Conservation (phyloP, 2,113 vertebrate genomes). For the Dryoscopus gambensis region DNA sequence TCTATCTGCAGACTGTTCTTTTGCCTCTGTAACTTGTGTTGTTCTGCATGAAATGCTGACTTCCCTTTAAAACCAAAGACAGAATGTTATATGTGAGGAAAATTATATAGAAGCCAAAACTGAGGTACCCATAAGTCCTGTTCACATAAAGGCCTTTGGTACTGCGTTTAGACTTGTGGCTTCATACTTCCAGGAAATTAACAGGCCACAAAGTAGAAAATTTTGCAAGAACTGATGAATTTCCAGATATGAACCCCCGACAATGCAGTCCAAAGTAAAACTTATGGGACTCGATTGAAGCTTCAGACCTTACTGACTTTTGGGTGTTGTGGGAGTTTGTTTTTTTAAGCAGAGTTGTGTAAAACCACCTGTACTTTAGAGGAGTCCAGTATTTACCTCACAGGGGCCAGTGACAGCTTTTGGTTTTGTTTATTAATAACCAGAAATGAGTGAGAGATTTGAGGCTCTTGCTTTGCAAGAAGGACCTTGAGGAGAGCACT, state of each 20-base stretch:
- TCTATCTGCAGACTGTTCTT: not conserved
- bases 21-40: not conserved
- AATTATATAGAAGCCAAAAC: not conserved
- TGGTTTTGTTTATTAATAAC: not conserved
- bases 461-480: not conserved
- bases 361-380: not conserved
- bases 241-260: not conserved
- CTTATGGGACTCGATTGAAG: no score
- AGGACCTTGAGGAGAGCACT: not conserved
- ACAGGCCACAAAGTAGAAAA: not conserved
- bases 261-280: not conserved
- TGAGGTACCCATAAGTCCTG: not conserved
- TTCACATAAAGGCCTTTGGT: not conserved
- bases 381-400: not conserved
- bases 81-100: not conserved
- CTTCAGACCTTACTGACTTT: not conserved
- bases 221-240: not conserved
- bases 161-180: not conserved
- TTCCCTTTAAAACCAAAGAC: not conserved
- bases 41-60: not conserved
- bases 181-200: not conserved
- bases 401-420: not conserved
- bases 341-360: not conserved
- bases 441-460: not conserved
- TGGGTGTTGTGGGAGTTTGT: not conserved